Conservation (phyloP, 2,888 invertebrate species). For the Drosophila putrida region DNA sequence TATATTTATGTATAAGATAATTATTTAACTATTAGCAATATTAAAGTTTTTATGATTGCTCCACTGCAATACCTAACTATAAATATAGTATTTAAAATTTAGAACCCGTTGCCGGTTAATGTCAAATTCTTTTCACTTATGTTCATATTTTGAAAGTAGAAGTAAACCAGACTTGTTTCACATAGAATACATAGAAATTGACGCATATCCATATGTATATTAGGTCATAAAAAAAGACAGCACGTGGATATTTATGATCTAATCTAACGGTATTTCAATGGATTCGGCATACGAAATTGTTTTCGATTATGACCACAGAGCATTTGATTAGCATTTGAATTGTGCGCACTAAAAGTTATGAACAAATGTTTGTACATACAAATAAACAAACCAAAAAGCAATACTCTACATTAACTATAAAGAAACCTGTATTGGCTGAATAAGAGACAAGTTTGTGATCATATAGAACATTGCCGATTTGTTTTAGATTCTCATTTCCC, state of each 20-base stretch:
- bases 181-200: too few species aligned
- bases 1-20: too few species aligned
- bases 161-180: too few species aligned
- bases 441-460: neutral
- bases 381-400: neutral
- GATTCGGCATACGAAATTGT: slow-evolving; percentile 7
- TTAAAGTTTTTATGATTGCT: too few species aligned
- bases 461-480: neutral
- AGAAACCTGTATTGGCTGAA: neutral
- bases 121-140: too few species aligned
- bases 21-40: too few species aligned
- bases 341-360: neutral
- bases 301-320: neutral
- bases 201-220: neutral
- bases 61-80: too few species aligned
- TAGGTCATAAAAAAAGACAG: slow-evolving; percentile 3
- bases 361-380: too few species aligned
- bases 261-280: slow-evolving; percentile 34
- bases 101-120: too few species aligned
- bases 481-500: too few species aligned
- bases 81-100: too few species aligned
- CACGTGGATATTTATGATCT: slow-evolving; percentile 24
- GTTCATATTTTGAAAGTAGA: too few species aligned
- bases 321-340: slow-evolving; percentile 2
- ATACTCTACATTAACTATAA: slow-evolving; percentile 2